Evolutionary conservation across 2,888 invertebrate genomes (phyloP).

Genomic region (Beris morrisii): DNA sequence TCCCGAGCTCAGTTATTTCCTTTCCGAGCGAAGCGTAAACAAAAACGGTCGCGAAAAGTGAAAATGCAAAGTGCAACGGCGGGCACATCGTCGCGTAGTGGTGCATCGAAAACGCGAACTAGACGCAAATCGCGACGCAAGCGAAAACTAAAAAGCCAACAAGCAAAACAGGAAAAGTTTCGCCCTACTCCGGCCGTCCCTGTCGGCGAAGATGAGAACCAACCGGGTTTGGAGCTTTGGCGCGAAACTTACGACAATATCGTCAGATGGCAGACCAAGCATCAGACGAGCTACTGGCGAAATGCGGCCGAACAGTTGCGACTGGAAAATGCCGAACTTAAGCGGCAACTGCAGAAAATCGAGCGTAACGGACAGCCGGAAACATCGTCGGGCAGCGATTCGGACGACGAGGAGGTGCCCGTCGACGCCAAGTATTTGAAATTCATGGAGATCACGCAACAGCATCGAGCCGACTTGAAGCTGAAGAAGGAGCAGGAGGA

Average conservation of each 20-base stretch:
- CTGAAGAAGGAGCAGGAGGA: neutral
- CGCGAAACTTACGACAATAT: constrained; percentile 34
- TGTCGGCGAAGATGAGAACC: neutral
- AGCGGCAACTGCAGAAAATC: constrained; percentile 5
- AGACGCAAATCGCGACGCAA: neutral
- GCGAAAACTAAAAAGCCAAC: neutral
- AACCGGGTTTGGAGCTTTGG: constrained; percentile 27
- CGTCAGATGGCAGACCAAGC: constrained; percentile 33
- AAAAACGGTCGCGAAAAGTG: neutral
- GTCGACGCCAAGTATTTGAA: constrained; percentile 34
- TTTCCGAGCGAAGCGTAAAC: too few species aligned
- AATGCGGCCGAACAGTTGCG: constrained; percentile 22
- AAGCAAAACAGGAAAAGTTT: neutral
- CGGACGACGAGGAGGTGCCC: neutral
- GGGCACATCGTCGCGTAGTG: neutral
- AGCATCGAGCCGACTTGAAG: constrained; percentile 18
- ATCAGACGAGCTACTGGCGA: constrained; percentile 32
- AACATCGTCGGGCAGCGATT: neutral
- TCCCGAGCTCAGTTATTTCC: neutral
- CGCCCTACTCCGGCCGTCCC: neutral
- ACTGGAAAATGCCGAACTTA: constrained; percentile 27
- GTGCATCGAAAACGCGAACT: neutral
- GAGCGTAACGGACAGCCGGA: neutral
- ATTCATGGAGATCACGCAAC: constrained; percentile 31
- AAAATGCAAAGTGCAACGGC: neutral